phyloP scores from a whole-genome alignment of 92 coral and sea anemone genomes.

The Epizoanthus scotinus region DNA sequence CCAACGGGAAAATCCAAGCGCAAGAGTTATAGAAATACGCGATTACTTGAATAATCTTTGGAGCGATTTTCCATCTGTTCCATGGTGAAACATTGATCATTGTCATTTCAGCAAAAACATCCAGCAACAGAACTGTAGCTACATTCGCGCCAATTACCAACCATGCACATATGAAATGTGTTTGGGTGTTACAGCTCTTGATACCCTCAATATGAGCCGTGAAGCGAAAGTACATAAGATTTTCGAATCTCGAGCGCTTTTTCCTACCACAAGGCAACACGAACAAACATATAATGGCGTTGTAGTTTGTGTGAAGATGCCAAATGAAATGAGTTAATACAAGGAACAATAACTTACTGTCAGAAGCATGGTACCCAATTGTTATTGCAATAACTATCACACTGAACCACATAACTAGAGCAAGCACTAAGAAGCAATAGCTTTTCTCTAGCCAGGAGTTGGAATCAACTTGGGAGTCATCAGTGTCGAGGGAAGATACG shows the following conservation, averaged over 20 bases:
- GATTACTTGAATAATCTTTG: background rate
- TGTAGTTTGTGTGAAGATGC: background rate
- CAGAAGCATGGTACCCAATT: background rate
- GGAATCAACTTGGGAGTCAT: background rate
- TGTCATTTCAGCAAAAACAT: background rate
- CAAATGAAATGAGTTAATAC: background rate
- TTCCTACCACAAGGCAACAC: slow-evolving; percentile 1
- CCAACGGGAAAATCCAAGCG: slow-evolving; percentile 8
- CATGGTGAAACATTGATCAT: background rate
- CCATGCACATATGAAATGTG: background rate
- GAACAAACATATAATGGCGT: background rate
- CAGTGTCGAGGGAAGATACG: background rate
- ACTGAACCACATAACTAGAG: background rate
- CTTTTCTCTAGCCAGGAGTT: background rate
- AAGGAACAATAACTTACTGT: background rate
- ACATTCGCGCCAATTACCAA: background rate
- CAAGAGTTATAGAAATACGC: background rate
- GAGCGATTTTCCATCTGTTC: background rate
- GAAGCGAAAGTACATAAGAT: background rate
- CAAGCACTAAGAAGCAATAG: background rate
- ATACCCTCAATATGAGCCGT: background rate
- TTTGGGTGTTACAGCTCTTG: background rate
- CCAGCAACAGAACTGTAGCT: background rate
- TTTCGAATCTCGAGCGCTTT: background rate
- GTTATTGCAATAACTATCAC: background rate